A percentile compares a stretch with the other conserved stretches of the same genome.
Evolutionary conservation across 2,888 invertebrate genomes (phyloP).

Genomic region (Chloroclysta siterata): DNA sequence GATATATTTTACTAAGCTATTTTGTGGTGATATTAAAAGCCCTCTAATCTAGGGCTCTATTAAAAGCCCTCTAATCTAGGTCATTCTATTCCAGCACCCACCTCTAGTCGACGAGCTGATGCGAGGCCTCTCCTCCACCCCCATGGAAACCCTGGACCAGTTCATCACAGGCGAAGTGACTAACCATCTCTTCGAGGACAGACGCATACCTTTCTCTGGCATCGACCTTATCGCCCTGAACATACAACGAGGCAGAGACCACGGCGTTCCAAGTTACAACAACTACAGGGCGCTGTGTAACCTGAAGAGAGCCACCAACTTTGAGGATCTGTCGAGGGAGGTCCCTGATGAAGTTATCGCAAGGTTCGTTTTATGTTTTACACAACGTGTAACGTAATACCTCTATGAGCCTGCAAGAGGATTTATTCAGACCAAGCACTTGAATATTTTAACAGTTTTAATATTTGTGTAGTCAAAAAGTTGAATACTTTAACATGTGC

Average conservation of each 20-base stretch:
- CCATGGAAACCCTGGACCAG: conserved; percentile 97
- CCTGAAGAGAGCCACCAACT: conserved; percentile 91
- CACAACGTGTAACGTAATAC: neutral
- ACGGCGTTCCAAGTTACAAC: conserved; percentile 95
- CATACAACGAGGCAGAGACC: conserved; percentile 94
- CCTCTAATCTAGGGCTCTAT: too few relatives aligned
- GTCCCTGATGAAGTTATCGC: conserved; percentile 93
- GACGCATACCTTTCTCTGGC: conserved; percentile 95
- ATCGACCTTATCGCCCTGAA: conserved; percentile 96
- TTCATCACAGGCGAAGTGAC: conserved; percentile 97
- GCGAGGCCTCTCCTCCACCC: conserved; percentile 93
- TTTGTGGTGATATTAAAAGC: too few relatives aligned
- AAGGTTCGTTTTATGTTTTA: conserved; percentile 60
- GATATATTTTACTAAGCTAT: too few relatives aligned
- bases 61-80: too few relatives aligned
- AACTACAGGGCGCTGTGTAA: conserved; percentile 96
- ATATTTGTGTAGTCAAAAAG: too few relatives aligned
- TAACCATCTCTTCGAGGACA: conserved; percentile 96
- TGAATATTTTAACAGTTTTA: too few relatives aligned
- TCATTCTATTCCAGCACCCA: conserved; percentile 74
- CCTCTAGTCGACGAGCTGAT: conserved; percentile 94
- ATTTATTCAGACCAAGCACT: too few relatives aligned
- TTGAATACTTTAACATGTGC: too few relatives aligned
- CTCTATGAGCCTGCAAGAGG: too few relatives aligned
- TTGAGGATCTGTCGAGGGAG: conserved; percentile 94